Percentiles rank a stretch among this genome's conserved stretches.
Evolutionary conservation across 2,797 vertebrate species (phyloP).

Genomic region (Aulostomus chinensis): DNA sequence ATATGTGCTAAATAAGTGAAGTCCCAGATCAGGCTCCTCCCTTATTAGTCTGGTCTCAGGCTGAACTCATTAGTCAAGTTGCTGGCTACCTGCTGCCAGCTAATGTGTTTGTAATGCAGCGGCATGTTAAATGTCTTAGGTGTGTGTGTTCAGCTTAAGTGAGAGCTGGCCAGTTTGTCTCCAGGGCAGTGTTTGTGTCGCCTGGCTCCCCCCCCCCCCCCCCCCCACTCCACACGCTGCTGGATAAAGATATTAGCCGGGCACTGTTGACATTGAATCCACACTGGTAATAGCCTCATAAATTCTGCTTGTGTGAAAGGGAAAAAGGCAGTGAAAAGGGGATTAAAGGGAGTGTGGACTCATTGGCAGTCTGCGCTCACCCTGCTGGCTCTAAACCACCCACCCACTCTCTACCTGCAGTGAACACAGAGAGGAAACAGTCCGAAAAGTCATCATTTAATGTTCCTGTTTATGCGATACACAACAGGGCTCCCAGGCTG

Average conservation of each 20-base stretch:
- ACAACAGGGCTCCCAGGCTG: too few relatives aligned
- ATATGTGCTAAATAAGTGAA: too few relatives aligned
- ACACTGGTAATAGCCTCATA: conserved; percentile 77
- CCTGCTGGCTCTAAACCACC: conserved; percentile 26
- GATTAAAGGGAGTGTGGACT: conserved; percentile 40
- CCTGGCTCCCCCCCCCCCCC: too few relatives aligned
- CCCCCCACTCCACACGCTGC: too few relatives aligned
- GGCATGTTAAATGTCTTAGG: conserved; percentile 20
- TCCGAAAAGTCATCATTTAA: too few relatives aligned
- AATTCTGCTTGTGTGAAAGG: conserved; percentile 72
- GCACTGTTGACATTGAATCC: conserved; percentile 67
- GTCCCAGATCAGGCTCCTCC: too few relatives aligned
- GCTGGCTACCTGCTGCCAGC: conserved; percentile 9
- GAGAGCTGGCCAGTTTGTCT: conserved; percentile 23
- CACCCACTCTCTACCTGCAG: conserved; percentile 39
- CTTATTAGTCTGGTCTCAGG: too few relatives aligned
- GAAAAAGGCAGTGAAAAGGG: conserved; percentile 38
- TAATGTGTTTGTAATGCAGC: conserved; percentile 40
- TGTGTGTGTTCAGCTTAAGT: conserved; percentile 34
- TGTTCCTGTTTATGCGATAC: too few relatives aligned
- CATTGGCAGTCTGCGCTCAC: conserved; percentile 61
- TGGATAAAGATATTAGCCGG: conserved; percentile 73
- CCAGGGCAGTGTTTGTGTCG: conserved; percentile 41
- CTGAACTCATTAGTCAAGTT: conserved; percentile 24
- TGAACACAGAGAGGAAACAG: conserved; percentile 19